Evolutionary conservation across 2,888 invertebrate genomes (phyloP).

Genomic region (Melanotus villosus): DNA sequence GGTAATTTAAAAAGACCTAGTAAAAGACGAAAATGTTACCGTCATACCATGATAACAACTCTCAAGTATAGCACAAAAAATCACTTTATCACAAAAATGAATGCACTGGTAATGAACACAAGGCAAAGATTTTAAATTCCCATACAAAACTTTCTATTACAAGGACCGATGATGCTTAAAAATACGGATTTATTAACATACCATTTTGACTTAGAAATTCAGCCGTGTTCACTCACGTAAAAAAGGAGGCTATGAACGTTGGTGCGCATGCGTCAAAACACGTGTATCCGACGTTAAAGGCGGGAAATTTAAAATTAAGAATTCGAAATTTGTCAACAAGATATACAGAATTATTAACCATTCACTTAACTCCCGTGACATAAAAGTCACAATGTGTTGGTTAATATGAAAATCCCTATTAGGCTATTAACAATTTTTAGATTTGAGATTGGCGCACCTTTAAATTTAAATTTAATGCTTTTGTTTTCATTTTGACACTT

Average conservation of each 20-base stretch:
- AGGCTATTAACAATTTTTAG: too few species aligned
- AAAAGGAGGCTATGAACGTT: background rate
- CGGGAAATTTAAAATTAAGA: background rate
- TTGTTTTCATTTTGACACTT: too few species aligned
- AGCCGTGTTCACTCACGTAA: conserved; percentile 2
- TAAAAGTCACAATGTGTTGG: too few species aligned
- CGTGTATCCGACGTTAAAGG: background rate
- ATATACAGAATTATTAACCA: too few species aligned
- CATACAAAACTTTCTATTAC: background rate
- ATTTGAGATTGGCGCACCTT: too few species aligned
- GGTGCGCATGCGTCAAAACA: background rate
- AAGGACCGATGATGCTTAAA: conserved; percentile 48
- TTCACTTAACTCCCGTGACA: too few species aligned
- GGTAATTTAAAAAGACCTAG: background rate
- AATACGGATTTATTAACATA: conserved; percentile 60
- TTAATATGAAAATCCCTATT: too few species aligned
- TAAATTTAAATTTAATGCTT: too few species aligned
- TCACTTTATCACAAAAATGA: background rate
- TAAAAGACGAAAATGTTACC: background rate
- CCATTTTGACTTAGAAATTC: conserved; percentile 61
- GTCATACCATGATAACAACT: conserved; percentile 6
- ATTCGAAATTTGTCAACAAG: too few species aligned
- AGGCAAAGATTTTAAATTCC: background rate
- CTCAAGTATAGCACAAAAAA: background rate
- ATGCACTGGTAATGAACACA: background rate